Evolutionary conservation across 2,888 invertebrate genomes (phyloP).

Genomic region (Brassicogethes aeneus): DNA sequence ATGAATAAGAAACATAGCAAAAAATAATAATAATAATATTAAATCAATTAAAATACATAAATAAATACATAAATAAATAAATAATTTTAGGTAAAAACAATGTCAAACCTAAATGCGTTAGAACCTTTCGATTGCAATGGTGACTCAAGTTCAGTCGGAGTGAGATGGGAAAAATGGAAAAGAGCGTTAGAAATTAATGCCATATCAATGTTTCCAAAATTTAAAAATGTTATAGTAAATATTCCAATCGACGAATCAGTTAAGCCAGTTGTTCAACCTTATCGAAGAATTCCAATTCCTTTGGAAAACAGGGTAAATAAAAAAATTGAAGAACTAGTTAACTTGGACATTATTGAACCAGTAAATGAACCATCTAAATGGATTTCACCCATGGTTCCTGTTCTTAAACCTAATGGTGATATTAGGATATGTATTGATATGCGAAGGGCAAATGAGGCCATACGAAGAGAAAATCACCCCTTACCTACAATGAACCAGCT

Average conservation of each 20-base stretch:
- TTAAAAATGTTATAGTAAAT: constrained; percentile 21
- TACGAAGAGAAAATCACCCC: constrained; percentile 21
- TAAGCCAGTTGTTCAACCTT: constrained; percentile 24
- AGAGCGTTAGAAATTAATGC: not conserved
- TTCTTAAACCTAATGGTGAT: not conserved
- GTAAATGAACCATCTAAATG: not conserved
- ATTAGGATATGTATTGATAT: not conserved
- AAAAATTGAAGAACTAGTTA: constrained; percentile 17
- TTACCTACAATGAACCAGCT: constrained; percentile 19
- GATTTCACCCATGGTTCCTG: not conserved
- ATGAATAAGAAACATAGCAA: too few species aligned
- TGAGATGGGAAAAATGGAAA: constrained; percentile 5
- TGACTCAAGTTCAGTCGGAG: constrained; percentile 2
- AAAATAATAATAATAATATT: too few species aligned
- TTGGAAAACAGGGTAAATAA: constrained; percentile 20
- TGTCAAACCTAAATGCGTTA: not conserved
- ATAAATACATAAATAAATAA: too few species aligned
- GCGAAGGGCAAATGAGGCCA: not conserved
- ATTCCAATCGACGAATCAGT: constrained; percentile 23
- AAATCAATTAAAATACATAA: too few species aligned
- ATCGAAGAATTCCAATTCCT: constrained; percentile 22
- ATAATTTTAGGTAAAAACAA: too few species aligned
- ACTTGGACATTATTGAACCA: not conserved
- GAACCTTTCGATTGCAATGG: constrained; percentile 3
- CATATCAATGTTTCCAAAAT: constrained; percentile 19